These are phyloP conservation scores for Ctenosaura bakeri DNA, from an alignment of 2,797 vertebrate genomes.

Conservation along the genomic window DNA sequence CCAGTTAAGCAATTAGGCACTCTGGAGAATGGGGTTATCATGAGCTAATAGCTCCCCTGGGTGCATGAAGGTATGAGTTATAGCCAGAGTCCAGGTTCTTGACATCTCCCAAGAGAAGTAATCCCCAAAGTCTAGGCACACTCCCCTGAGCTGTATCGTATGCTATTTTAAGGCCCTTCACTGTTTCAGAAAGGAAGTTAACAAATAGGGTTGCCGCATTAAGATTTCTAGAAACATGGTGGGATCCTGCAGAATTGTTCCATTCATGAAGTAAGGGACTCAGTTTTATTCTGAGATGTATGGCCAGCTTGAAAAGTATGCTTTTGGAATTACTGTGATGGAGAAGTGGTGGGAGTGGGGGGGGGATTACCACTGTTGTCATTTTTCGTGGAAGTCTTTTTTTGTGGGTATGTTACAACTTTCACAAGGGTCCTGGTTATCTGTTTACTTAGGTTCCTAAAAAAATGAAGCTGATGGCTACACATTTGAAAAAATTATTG, in stretches of 20 bases:
- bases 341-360: too few species aligned
- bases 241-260: neutral
- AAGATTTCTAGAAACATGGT: slow-evolving; percentile 1
- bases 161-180: slow-evolving; percentile 34
- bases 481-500: neutral
- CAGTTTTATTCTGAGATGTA: too few species aligned
- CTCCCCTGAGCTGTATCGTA: slow-evolving; percentile 42
- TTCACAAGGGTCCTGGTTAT: neutral
- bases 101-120: slow-evolving; percentile 67
- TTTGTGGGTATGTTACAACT: neutral
- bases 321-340: too few species aligned
- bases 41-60: slow-evolving; percentile 69
- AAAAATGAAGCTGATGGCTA: neutral
- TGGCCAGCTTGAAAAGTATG: too few species aligned
- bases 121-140: slow-evolving; percentile 47
- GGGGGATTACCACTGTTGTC: neutral
- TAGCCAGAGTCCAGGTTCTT: slow-evolving; percentile 55
- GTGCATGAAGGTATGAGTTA: slow-evolving; percentile 66
- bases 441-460: neutral
- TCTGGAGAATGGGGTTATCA: slow-evolving; percentile 67
- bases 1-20: slow-evolving; percentile 56
- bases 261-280: neutral
- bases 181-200: slow-evolving; percentile 36
- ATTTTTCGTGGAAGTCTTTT: neutral
- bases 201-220: neutral